phyloP scores from a whole-genome alignment of 2,888 invertebrate genomes.

The Drosophila nr. perissopoda region DNA sequence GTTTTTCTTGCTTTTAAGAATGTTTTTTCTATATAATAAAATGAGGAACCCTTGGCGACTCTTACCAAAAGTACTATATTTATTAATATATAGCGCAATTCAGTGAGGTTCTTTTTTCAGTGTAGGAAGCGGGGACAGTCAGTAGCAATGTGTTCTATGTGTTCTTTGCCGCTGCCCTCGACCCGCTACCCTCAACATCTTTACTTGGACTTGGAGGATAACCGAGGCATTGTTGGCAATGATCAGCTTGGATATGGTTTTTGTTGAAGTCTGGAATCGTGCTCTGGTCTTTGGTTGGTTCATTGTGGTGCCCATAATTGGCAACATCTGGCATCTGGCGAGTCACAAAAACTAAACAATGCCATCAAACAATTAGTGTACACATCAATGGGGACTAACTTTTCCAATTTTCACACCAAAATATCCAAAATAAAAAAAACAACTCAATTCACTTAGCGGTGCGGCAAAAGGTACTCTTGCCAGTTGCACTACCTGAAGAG shows the following conservation, averaged over 20 bases:
- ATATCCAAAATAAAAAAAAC: slow-evolving; percentile 31
- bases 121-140: slow-evolving; percentile 9
- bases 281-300: slow-evolving; percentile 2
- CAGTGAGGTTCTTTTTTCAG: neutral
- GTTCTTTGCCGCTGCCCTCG: slow-evolving; percentile 8
- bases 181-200: slow-evolving; percentile 26
- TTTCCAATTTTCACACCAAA: slow-evolving; percentile 52
- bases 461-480: neutral
- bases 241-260: slow-evolving; percentile 42
- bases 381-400: slow-evolving; percentile 36
- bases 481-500: neutral
- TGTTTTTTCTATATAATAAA: neutral
- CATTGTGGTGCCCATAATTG: slow-evolving; percentile 63
- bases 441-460: slow-evolving; percentile 27
- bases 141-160: neutral
- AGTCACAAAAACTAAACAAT: slow-evolving; percentile 40
- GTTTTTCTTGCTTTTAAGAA: neutral
- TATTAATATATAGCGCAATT: neutral
- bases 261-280: neutral
- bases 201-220: slow-evolving; percentile 25
- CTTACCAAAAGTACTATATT: neutral
- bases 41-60: neutral
- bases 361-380: slow-evolving; percentile 37
- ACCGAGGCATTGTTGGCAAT: slow-evolving; percentile 15
- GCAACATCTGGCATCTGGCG: slow-evolving; percentile 41